Evolutionary conservation across 2,797 vertebrate species (phyloP).

Genomic region (Fratercula arctica): DNA sequence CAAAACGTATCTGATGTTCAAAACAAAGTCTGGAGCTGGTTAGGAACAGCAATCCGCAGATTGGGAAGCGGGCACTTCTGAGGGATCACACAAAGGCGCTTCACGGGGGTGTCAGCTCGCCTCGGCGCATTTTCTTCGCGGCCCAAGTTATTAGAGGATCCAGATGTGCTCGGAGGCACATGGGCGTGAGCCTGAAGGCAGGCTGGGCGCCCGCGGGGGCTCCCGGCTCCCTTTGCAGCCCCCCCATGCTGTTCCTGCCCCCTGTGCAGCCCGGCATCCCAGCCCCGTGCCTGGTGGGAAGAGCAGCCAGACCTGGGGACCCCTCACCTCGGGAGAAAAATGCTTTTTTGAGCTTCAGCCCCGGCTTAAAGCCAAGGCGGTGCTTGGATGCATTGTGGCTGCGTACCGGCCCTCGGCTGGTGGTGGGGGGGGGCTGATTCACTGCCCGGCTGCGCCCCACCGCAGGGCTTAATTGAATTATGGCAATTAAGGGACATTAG

Average conservation of each 20-base stretch:
- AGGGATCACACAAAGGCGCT: constrained; percentile 47
- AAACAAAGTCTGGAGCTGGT: constrained; percentile 55
- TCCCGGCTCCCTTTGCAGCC: not conserved
- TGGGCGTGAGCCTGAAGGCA: not conserved
- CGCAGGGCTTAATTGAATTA: not conserved
- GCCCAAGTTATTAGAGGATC: constrained; percentile 34
- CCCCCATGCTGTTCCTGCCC: not conserved
- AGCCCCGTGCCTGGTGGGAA: not conserved
- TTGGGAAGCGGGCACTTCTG: constrained; percentile 49
- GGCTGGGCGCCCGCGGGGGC: not conserved
- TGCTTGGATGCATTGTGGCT: not conserved
- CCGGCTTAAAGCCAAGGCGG: not conserved
- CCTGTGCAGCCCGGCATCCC: not conserved
- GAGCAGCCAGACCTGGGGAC: too few species aligned
- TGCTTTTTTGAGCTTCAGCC: not conserved
- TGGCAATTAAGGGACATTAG: not conserved
- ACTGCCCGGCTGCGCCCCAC: not conserved
- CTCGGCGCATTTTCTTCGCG: not conserved
- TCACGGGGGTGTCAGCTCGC: constrained; percentile 37
- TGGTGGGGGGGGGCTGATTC: not conserved
- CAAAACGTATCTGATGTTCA: not conserved
- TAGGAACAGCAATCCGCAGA: constrained; percentile 35
- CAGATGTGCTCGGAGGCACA: constrained; percentile 53
- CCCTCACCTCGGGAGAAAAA: rapidly evolving
- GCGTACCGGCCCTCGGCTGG: rapidly evolving